Evolutionary conservation across 2,888 invertebrate species (phyloP).

Genomic region (Rhamnusium bicolor): DNA sequence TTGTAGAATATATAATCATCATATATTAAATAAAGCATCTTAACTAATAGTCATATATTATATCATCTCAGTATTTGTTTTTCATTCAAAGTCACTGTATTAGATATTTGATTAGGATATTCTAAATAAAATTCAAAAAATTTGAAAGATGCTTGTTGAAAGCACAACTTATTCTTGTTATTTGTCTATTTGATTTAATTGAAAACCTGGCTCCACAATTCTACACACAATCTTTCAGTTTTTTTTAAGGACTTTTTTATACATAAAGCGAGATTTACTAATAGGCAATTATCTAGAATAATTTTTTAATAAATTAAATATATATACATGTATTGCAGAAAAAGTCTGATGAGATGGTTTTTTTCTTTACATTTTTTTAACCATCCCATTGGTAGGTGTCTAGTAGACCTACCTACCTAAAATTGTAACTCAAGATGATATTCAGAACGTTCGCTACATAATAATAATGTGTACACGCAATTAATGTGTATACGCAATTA

Average conservation of each 20-base stretch:
- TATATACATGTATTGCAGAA: not conserved
- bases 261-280: constrained; percentile 3
- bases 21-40: constrained; percentile 12
- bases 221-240: not conserved
- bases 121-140: not conserved
- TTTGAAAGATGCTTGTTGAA: not conserved
- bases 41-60: not conserved
- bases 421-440: not conserved
- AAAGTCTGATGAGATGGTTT: not conserved
- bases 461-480: not conserved
- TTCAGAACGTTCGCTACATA: not conserved
- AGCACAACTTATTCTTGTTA: not conserved
- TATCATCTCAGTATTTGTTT: not conserved
- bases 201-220: not conserved
- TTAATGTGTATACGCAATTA: too few relatives aligned
- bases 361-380: not conserved
- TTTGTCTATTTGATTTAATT: not conserved
- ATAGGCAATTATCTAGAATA: not conserved
- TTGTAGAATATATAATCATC: constrained; percentile 32
- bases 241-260: not conserved
- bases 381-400: not conserved
- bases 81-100: not conserved
- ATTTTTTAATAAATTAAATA: not conserved
- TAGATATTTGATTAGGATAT: constrained; percentile 4
- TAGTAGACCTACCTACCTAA: not conserved